These are phyloP conservation scores for Lota lota DNA, from an alignment of 2,113 vertebrate genomes.

Conservation along the genomic window DNA sequence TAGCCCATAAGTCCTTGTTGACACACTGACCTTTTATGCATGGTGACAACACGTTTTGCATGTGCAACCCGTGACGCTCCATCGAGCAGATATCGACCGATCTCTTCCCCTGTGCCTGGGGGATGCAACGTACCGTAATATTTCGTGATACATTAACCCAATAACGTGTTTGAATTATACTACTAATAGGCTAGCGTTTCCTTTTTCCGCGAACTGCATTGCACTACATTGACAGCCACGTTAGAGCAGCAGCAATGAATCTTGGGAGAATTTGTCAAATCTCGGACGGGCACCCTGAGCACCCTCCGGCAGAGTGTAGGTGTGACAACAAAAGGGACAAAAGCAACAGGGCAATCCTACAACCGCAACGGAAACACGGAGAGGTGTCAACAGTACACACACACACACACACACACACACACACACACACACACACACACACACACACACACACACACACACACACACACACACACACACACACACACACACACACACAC, in stretches of 20 bases:
- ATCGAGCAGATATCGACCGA: no score
- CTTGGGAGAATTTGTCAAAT: no score
- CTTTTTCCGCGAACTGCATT: no score
- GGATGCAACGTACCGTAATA: no score
- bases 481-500: constrained; percentile 9
- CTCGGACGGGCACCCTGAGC: background rate
- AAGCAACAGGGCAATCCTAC: constrained; percentile 62
- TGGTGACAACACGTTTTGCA: background rate
- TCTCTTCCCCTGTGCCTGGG: no score
- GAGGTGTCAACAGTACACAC: constrained; percentile 23
- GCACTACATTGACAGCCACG: no score
- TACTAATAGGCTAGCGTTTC: no score
- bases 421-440: background rate
- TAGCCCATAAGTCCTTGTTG: no score
- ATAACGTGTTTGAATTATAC: no score
- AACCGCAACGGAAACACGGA: constrained; percentile 52
- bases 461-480: constrained; percentile 8
- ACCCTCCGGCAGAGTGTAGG: constrained; percentile 47
- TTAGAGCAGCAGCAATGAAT: no score
- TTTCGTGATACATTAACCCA: no score
- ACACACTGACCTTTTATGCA: no score
- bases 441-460: constrained; percentile 6
- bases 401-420: constrained; percentile 8
- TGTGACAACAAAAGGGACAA: constrained; percentile 68
- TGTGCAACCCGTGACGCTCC: constrained; percentile 19